These are phyloP conservation scores for Platyrinchus mystaceus DNA, from an alignment of 2,797 vertebrate species.

Conservation along the genomic window DNA sequence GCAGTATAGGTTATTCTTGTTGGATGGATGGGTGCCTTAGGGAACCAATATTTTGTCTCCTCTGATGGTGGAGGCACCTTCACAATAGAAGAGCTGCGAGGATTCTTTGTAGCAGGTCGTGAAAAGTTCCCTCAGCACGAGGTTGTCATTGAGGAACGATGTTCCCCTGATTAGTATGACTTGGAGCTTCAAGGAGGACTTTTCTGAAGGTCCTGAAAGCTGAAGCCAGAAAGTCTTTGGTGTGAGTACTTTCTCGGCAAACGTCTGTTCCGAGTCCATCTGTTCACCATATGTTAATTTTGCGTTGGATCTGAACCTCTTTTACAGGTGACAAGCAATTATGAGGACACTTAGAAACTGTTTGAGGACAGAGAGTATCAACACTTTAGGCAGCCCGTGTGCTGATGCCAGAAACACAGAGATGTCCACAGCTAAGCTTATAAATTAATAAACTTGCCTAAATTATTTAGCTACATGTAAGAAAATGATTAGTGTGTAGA, in stretches of 20 bases:
- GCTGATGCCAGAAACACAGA: slow-evolving; percentile 53
- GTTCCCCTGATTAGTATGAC: slow-evolving; percentile 38
- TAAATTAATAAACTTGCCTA: slow-evolving; percentile 68
- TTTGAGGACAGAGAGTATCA: slow-evolving; percentile 70
- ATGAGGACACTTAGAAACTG: slow-evolving; percentile 71
- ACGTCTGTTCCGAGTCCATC: slow-evolving; percentile 74
- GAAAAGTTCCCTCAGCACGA: background rate
- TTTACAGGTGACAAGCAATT: slow-evolving; percentile 78
- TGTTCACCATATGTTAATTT: slow-evolving; percentile 75
- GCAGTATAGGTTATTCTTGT: background rate
- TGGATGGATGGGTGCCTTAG: background rate
- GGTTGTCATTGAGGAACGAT: slow-evolving; percentile 51
- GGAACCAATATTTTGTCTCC: background rate
- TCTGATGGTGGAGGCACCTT: background rate
- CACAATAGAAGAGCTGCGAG: background rate
- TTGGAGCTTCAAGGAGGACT: slow-evolving; percentile 57
- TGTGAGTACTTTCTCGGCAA: slow-evolving; percentile 63
- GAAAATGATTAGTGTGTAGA: slow-evolving; percentile 51
- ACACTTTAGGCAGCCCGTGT: slow-evolving; percentile 61
- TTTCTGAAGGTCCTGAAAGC: slow-evolving; percentile 67
- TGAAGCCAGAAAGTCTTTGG: slow-evolving; percentile 68
- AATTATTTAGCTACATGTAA: slow-evolving; percentile 69
- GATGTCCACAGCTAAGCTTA: slow-evolving; percentile 54
- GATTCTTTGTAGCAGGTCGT: background rate
- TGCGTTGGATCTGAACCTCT: slow-evolving; percentile 69